Evolutionary conservation across 2,113 vertebrate species (phyloP), one percentile per base, ranked within the genome.

Genomic region (Monopterus albus): DNA sequence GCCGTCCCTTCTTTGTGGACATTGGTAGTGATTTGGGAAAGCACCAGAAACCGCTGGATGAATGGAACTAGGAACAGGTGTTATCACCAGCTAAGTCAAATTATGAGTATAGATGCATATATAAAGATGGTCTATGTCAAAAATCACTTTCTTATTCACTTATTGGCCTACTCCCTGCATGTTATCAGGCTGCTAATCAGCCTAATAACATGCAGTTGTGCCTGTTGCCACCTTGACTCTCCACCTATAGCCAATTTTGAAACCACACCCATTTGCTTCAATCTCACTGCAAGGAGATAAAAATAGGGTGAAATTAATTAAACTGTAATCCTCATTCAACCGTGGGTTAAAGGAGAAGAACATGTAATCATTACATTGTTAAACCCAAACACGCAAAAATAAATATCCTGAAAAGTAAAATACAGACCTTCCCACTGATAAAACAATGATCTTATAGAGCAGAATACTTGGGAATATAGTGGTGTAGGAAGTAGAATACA

Each of bases 151-250:
- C n/a, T n/a, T n/a, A n/a, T n/a, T n/a, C n/a, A n/a, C n/a, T n/a
- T n/a, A n/a, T n/a, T n/a, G n/a, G n/a, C n/a, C n/a, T n/a, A n/a
- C n/a, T n/a, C n/a, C n/a, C n/a, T n/a, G n/a, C n/a, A n/a, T n/a
- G n/a, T n/a, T n/a, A 49, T 57, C 50, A 57, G 23, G 47, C 33
- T 57, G 49, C 56, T 73, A 51, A 69, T 73, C 57, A 74, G 57
- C 38, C 18, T 52, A 10, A 47, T 53, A 28, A 59, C 59, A 53
- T 50, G 46, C 59, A 64, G 59, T 45, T 64, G 20, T 53, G n/a
- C 21, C n/a, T 28, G 36, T 20, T 25, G 36, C 42, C 18, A 63
- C 51, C 18, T 31, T 5, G 9, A 10, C 28, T 45, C 21, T 62
- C 38, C 46, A 46, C 10, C 14, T 38, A 63, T 58, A 58, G 25